Evolutionary conservation across 2,113 vertebrate species (phyloP), one percentile per base, ranked within the genome.

Genomic region (Oryzias javanicus): DNA sequence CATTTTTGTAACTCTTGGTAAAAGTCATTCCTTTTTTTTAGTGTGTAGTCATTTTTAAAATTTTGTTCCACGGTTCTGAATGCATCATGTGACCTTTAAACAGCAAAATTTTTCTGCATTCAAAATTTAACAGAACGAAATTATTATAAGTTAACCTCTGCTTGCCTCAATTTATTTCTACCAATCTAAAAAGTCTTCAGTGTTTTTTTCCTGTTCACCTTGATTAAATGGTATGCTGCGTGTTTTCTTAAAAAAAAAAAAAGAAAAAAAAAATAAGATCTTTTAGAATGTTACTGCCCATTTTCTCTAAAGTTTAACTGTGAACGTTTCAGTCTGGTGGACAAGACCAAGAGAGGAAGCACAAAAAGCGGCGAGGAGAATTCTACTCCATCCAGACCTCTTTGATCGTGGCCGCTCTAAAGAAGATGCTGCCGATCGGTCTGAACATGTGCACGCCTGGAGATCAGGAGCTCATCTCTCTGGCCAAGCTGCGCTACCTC

Each of bases 371-470:
- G 8, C 92, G 96, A 14, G 97, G 97, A 4, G 97, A 99, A 85
- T 90, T 98, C 59, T 99, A 99, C 77, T 99, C 97, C 53, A 91
- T 98, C 88, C 97, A 98, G 89, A 98, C 97, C 8, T 98, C 97
- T 1, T 89, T 99, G 78, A 99, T 99, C 41, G 97, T 98, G 76
- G 95, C 97, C 0, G 95, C 95, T 1, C 91, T 99, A 84, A 99
- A 99, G 91, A 98, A 98, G 86, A 97, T 99, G 96, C 90, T 99
- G 84, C 97, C 97, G 16, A 98, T 99, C 40, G 97, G 97, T 47
- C 89, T 99, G 84, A 99, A 99, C 83, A 98, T 98, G 97, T 98
- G 97, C 59, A 98, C 96, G 0, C 96, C 97, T 0, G 97, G 97
- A 6, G 97, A 99, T 81, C 97, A 98, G 91, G 96, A 99, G 83